A percentile compares a stretch with the other conserved stretches of the same genome.
Conservation (phyloP, 2,113 vertebrate genomes). For the Nothoprocta pentlandii region DNA sequence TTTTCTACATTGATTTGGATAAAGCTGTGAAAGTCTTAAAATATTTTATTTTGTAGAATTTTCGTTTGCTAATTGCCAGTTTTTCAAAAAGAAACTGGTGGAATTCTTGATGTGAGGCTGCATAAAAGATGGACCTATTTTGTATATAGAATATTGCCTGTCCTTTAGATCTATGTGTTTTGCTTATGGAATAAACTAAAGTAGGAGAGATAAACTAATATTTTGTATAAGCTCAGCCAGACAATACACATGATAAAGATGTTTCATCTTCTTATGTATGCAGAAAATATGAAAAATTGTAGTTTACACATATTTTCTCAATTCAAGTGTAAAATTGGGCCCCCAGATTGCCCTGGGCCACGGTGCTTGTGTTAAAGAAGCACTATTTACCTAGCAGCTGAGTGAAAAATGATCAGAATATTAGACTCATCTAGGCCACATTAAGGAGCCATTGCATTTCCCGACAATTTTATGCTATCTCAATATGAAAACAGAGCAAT, state of each 20-base stretch:
- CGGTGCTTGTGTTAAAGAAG: conserved; percentile 79
- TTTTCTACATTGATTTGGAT: background rate
- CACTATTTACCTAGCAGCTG: conserved; percentile 87
- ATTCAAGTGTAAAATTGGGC: conserved; percentile 92
- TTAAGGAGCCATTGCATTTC: conserved; percentile 88
- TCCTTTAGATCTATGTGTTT: conserved; percentile 94
- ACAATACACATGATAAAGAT: conserved; percentile 99
- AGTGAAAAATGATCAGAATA: conserved; percentile 99
- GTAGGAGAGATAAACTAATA: conserved; percentile 98
- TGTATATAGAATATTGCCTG: conserved; percentile 94
- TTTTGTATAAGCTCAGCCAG: conserved; percentile 99
- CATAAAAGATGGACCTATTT: conserved; percentile 95
- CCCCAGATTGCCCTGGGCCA: conserved; percentile 95
- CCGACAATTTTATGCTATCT: conserved; percentile 91
- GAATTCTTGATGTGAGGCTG: conserved; percentile 82
- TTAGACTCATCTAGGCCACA: conserved; percentile 92
- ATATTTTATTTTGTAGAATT: conserved; percentile 9
- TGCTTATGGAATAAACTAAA: conserved; percentile 95
- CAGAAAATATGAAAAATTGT: conserved; percentile 99
- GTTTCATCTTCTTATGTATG: conserved; percentile 99
- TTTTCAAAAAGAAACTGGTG: conserved; percentile 56
- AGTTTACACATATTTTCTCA: conserved; percentile 96
- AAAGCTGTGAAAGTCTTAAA: background rate
- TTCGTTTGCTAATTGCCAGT: background rate
- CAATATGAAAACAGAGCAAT: conserved; percentile 90